Percentiles rank a stretch among this genome's conserved stretches.
phyloP scores from a whole-genome alignment of 2,888 invertebrate species.

The Sialis lutaria region DNA sequence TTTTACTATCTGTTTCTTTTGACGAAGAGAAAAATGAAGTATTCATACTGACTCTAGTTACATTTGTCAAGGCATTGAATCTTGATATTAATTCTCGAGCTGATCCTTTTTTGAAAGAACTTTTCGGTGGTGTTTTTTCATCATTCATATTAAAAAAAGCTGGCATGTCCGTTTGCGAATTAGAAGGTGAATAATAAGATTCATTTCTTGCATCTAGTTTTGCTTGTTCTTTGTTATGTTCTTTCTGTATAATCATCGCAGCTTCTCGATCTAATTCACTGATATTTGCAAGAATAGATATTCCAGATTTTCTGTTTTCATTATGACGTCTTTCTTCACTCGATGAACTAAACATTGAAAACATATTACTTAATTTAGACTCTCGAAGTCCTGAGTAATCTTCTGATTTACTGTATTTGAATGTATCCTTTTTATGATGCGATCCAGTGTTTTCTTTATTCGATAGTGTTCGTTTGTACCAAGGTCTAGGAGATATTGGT shows the following conservation, averaged over 20 bases:
- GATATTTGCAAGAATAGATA: conserved; percentile 52
- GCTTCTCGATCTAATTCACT: conserved; percentile 68
- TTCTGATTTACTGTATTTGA: conserved; percentile 8
- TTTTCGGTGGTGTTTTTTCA: conserved; percentile 14
- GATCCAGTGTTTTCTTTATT: conserved; percentile 11
- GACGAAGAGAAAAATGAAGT: conserved; percentile 26
- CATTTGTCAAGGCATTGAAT: conserved; percentile 42
- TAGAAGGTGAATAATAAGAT: conserved; percentile 15
- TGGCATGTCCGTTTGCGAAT: conserved; percentile 15
- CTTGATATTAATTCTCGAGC: conserved; percentile 39
- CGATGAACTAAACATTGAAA: conserved; percentile 10
- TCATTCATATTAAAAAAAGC: conserved; percentile 23
- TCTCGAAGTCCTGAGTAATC: conserved; percentile 28
- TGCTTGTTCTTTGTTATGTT: conserved; percentile 19
- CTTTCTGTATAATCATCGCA: conserved; percentile 48
- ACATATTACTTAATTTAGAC: conserved; percentile 10
- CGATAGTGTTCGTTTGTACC: conserved; percentile 40
- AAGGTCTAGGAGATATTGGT: conserved; percentile 37
- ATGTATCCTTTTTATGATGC: conserved; percentile 16
- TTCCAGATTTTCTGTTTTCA: conserved; percentile 34
- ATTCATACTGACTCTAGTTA: conserved; percentile 33
- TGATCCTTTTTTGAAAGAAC: conserved; percentile 20
- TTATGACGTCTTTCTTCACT: conserved; percentile 16
- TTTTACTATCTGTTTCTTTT: conserved; percentile 17
- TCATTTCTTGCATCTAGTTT: conserved; percentile 16